Conservation (phyloP, 2,888 invertebrate species). For the Luffia ferchaultella region DNA sequence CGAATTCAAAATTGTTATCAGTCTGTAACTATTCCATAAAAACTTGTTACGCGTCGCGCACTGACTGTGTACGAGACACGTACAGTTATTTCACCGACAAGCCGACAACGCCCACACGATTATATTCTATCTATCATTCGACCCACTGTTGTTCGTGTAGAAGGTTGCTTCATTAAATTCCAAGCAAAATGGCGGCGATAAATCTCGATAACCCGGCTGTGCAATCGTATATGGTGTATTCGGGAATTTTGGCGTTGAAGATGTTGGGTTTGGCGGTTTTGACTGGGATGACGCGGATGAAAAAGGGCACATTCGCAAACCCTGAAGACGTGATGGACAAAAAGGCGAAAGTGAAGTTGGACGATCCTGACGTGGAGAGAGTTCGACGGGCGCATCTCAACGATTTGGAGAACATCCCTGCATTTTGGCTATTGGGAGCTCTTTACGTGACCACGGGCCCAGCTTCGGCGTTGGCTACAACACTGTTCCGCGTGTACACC, state of each 20-base stretch:
- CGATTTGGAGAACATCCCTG: constrained; percentile 76
- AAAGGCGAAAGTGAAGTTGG: constrained; percentile 38
- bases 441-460: constrained; percentile 70
- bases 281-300: constrained; percentile 22
- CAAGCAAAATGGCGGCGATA: constrained; percentile 26
- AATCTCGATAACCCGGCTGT: constrained; percentile 29
- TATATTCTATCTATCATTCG: neutral
- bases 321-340: constrained; percentile 9
- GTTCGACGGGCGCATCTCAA: constrained; percentile 70
- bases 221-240: constrained; percentile 41
- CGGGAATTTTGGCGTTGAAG: constrained; percentile 41
- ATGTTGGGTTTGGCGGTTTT: constrained; percentile 27
- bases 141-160: neutral
- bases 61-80: neutral
- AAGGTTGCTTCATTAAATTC: constrained; percentile 1
- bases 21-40: no score
- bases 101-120: neutral
- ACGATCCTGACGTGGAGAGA: constrained; percentile 39
- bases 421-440: constrained; percentile 68
- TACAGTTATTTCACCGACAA: neutral
- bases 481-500: constrained; percentile 59
- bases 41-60: neutral
- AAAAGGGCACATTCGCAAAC: constrained; percentile 12
- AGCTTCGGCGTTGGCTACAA: constrained; percentile 31
- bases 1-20: neutral